phyloP scores from a whole-genome alignment of 2,797 vertebrate species.

The Rhynchotus rufescens region DNA sequence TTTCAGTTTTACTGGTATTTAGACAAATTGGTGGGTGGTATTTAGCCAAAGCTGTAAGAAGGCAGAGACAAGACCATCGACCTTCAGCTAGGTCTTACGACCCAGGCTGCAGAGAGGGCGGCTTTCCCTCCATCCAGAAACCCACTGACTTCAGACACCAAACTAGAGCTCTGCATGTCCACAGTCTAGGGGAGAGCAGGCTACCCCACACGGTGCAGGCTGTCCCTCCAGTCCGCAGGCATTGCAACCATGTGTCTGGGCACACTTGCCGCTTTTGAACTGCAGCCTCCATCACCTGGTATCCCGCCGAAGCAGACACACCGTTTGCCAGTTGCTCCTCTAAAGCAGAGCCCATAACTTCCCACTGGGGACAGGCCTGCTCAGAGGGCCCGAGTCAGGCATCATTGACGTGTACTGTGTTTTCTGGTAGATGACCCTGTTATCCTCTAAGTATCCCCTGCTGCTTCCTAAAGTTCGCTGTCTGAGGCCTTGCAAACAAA shows the following conservation, averaged over 20 bases:
- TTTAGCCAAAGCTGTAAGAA: not conserved
- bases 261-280: not conserved
- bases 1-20: not conserved
- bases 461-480: not conserved
- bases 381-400: not conserved
- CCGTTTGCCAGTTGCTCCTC: not conserved
- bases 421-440: rapidly evolving
- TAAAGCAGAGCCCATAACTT: not conserved
- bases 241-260: not conserved
- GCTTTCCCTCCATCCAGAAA: not conserved
- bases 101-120: not conserved
- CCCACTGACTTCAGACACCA: not conserved
- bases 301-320: not conserved
- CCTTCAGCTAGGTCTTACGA: not conserved
- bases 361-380: not conserved
- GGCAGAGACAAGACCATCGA: not conserved
- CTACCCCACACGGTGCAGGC: not conserved
- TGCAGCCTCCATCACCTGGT: not conserved
- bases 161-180: not conserved
- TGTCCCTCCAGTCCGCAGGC: not conserved
- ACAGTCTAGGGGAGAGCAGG: not conserved
- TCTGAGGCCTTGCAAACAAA: not conserved
- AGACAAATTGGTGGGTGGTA: not conserved
- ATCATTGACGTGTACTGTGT: not conserved
- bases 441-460: not conserved